Base-by-base conservation (phyloP, 1,140 invertebrate genomes). In the Bombus waltoni region DNA sequence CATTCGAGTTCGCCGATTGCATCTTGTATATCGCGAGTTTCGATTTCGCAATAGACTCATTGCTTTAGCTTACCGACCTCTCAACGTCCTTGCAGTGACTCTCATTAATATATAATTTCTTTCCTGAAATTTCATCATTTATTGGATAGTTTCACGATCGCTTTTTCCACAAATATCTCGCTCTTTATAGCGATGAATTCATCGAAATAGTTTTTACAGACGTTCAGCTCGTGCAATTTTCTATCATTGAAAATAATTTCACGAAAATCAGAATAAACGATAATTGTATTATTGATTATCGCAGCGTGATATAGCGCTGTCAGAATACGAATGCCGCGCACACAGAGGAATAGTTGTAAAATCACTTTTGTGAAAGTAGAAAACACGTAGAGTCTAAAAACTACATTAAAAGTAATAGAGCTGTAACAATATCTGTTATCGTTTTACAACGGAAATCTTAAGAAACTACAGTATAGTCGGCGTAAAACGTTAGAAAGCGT, bases 41-140 rank as follows among this genome's bases (percentile, higher is more conserved):
- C 72, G 71, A 71, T 87, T 87, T 87, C 85, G 83, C 59, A 80
- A 87, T 86, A 70, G 72, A 87, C 62, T 66, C 25, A 71, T 86
- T 81, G 71, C 72, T 59, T 75, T 57, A 77, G 44, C 71, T 86
- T 87, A 86, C 71, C 77, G 77, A 74, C 77, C 85, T 87, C 65
- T 62, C 44, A 53, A 71, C 85, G 76, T 78, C 77, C 86, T 87
- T 86, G 70, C 86, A 87, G 84, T 66, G 84, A 73, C 71, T 42
- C 84, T 87, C 84, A 86, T 22, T 66, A 62, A 62, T 62, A 62
- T 11, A 35, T 66, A 22, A 66, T 35, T 66, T 32, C n/a, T 18
- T 35, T 66, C 6, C 2, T 66, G 32, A 66, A 32, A 32, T 32
- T 18, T n/a, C n/a, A 65, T 13, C 13, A 0, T 47, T 47, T 47